Evolutionary conservation across 2,888 invertebrate genomes (phyloP).

Genomic region (Erebia palarica): DNA sequence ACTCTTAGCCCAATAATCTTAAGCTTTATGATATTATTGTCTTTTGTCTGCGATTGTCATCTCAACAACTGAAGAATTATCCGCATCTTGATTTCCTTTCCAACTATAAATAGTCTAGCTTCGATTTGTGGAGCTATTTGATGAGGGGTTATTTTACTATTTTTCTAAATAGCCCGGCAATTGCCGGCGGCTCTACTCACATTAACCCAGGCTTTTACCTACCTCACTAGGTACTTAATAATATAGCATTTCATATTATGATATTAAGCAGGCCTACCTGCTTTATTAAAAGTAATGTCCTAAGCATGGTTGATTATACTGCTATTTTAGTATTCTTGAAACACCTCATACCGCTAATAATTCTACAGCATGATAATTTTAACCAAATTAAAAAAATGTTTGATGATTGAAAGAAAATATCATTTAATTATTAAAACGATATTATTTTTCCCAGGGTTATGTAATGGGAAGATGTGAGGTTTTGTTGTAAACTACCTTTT

Average conservation of each 20-base stretch:
- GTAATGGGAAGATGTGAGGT: too few relatives aligned
- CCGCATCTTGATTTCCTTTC: conserved; percentile 36
- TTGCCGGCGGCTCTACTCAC: conserved; percentile 17
- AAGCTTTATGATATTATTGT: neutral
- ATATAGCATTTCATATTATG: neutral
- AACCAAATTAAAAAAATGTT: too few relatives aligned
- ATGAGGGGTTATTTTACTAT: conserved; percentile 25
- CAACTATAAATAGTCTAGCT: conserved; percentile 30
- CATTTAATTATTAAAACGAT: too few relatives aligned
- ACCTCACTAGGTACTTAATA: neutral
- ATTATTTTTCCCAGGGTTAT: too few relatives aligned
- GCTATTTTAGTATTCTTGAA: neutral
- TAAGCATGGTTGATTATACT: neutral
- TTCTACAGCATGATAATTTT: neutral
- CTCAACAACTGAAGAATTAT: conserved; percentile 45
- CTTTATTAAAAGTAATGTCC: neutral
- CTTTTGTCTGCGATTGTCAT: conserved; percentile 33
- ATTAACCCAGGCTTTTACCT: conserved; percentile 11
- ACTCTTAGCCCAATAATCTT: neutral
- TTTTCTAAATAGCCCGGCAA: conserved; percentile 24
- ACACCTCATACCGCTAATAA: neutral
- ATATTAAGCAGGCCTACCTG: neutral
- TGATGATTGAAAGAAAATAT: too few relatives aligned
- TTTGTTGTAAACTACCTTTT: too few relatives aligned
- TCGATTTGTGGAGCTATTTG: conserved; percentile 27